Evolutionary conservation across 2,888 invertebrate genomes (phyloP), one percentile per base, ranked within the genome.

Genomic region (Carcina quercana): DNA sequence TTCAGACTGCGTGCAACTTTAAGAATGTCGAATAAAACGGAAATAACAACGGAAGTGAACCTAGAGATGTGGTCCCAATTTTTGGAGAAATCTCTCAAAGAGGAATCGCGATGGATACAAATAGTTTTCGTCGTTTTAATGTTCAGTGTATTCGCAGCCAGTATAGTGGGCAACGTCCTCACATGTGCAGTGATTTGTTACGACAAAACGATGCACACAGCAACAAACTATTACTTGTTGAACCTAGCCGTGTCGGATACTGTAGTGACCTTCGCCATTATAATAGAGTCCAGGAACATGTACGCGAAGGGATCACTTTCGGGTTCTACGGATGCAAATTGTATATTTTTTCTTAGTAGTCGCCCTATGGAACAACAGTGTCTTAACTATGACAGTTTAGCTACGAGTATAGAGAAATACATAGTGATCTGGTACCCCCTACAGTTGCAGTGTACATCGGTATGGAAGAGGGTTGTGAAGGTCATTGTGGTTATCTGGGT

Each of bases 21-120:
- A 20, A 40, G 25, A 37, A 49, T 49, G 45, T 27, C 25, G 5
- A 49, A 43, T 17, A 11, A 14, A 0, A 38, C 40, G 4, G 35
- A 33, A 25, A 27, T 13, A 5, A 8, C 28, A 5, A 78, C 86
- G 61, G 92, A 92, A 45, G 91, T 91, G n/a, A 28, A 17, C 3
- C 4, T 30, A 15, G 24, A 26, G 10, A 8, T 57, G 28, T 69
- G 69, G 69, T 41, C 50, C 0, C 34, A 51, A 5, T 59, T 65
- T 30, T 36, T 65, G 8, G 48, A 46, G 11, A 46, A 35, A 15
- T 31, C 50, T 13, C 27, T 55, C 3, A 42, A 26, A 8, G 40
- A 45, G 14, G 54, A 62, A n/a, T 41, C 53, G 1, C 13, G 30
- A 2, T 59, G 51, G 55, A 24, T 51, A 1, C 42, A 43, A 22